Conservation (phyloP, 1,140 invertebrate genomes). For the Bombus waltoni region DNA sequence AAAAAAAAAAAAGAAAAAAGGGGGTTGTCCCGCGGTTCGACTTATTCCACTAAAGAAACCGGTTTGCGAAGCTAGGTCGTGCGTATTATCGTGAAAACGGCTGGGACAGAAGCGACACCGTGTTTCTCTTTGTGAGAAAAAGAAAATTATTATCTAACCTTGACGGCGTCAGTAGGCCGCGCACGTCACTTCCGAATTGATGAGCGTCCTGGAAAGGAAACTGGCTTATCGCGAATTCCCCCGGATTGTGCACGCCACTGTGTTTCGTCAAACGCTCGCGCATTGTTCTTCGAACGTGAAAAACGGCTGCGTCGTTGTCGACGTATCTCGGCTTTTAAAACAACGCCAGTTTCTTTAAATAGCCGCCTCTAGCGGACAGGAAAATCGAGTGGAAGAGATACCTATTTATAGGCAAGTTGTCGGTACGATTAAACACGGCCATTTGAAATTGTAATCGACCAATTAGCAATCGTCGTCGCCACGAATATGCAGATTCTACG, state of each 20-base stretch:
- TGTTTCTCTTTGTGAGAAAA: neutral
- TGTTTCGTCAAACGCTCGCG: too few species aligned
- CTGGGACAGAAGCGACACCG: neutral
- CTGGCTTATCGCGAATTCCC: neutral
- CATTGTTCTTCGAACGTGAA: neutral
- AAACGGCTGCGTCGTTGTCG: neutral
- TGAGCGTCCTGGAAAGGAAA: neutral
- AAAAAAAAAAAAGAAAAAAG: neutral
- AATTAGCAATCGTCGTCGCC: conserved; percentile 20
- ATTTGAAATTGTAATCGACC: conserved; percentile 43
- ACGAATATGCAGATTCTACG: neutral
- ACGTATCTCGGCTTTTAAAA: neutral
- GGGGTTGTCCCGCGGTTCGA: conserved; percentile 43
- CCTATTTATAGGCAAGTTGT: conserved; percentile 31
- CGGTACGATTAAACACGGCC: neutral
- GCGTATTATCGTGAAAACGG: conserved; percentile 20
- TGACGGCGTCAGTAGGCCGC: conserved; percentile 18
- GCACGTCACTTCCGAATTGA: conserved; percentile 24
- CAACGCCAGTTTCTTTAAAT: conserved; percentile 1
- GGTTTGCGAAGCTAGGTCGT: conserved; percentile 26
- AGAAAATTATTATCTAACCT: conserved; percentile 60
- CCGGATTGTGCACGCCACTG: too few species aligned
- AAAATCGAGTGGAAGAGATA: neutral
- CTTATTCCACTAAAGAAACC: conserved; percentile 55
- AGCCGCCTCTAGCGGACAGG: neutral